Evolutionary conservation across 1,140 invertebrate species (phyloP), one percentile per base, ranked within the genome.

Genomic region (Paralvinella palmiformis): DNA sequence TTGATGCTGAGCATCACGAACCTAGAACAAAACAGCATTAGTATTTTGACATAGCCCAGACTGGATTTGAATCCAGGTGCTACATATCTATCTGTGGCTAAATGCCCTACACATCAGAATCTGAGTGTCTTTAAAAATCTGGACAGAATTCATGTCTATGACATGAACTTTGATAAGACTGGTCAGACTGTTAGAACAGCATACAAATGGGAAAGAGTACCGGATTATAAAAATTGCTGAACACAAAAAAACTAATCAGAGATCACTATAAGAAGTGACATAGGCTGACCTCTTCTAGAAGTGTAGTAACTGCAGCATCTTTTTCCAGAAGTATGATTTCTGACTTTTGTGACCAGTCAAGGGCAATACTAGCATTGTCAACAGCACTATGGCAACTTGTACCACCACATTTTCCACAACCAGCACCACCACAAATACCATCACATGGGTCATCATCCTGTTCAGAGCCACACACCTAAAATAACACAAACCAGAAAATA

Each of bases 381-480:
- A 92, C 86, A 27, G 94, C 91, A 1, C 94, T 94, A 69, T 87
- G 81, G 77, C 95, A 98, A 20, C 91, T 90, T 31, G 94, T 81
- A 20, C 74, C 77, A 15, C 93, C 94, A 82, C 95, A 98, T 32
- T 86, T 88, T 5, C 74, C 75, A 81, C 95, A 98, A 0, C 92
- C 92, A 45, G 92, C 94, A 22, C 95, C 95, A 35, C 95, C 95
- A 82, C 95, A 98, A 33, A 94, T 84, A 57, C 79, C 77, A 75
- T 96, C 92, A 79, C 95, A 98, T 41, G 88, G 88, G 72, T 91
- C 87, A 29, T 91, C 91, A 33, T 62, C 71, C 10, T 88, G n/a
- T n/a, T n/a, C n/a, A n/a, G n/a, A n/a, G n/a, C n/a, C n/a, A n/a
- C n/a, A n/a, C n/a, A n/a, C n/a, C n/a, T n/a, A n/a, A n/a, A n/a